A percentile compares a stretch with the other conserved stretches of the same genome.
phyloP scores from a whole-genome alignment of 2,888 invertebrate species.

The Myopa testacea region DNA sequence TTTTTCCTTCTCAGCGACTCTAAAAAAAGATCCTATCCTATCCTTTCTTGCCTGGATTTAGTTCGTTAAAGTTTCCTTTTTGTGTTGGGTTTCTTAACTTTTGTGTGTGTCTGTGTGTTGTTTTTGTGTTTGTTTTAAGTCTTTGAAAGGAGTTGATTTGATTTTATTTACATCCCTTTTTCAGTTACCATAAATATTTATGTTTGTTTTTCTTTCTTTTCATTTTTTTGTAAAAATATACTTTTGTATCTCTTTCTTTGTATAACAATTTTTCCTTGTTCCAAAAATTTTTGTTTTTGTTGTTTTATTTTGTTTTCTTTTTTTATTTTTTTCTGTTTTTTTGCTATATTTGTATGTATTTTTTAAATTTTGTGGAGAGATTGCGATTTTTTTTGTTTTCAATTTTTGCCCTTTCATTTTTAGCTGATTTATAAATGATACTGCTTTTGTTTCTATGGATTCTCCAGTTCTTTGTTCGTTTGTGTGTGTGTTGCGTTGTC shows the following conservation, averaged over 20 bases:
- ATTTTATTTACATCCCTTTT: constrained; percentile 52
- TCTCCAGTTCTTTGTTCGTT: constrained; percentile 40
- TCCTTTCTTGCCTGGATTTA: not conserved
- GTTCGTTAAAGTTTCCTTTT: constrained; percentile 6
- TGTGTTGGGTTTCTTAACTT: constrained; percentile 30
- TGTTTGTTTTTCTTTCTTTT: constrained; percentile 30
- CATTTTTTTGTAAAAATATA: constrained; percentile 62
- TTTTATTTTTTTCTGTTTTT: constrained; percentile 17
- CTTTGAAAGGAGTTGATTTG: constrained; percentile 30
- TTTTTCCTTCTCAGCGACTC: not conserved
- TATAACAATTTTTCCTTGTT: constrained; percentile 54
- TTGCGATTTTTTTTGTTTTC: constrained; percentile 51
- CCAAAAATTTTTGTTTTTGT: constrained; percentile 49
- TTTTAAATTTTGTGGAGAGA: constrained; percentile 55
- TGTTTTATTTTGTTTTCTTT: constrained; percentile 25
- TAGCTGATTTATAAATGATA: constrained; percentile 26
- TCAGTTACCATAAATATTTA: constrained; percentile 41
- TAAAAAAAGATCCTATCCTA: not conserved
- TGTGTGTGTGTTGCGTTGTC: not conserved
- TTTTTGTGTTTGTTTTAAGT: constrained; percentile 31
- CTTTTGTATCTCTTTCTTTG: constrained; percentile 52
- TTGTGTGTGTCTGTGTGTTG: constrained; percentile 38
- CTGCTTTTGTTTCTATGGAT: constrained; percentile 17
- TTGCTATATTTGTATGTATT: constrained; percentile 37
- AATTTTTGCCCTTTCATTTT: constrained; percentile 46